A percentile compares a stretch with the other conserved stretches of the same genome.
These are phyloP conservation scores for Puffinus mauretanicus DNA, from an alignment of 2,113 vertebrate genomes.

Conservation along the genomic window DNA sequence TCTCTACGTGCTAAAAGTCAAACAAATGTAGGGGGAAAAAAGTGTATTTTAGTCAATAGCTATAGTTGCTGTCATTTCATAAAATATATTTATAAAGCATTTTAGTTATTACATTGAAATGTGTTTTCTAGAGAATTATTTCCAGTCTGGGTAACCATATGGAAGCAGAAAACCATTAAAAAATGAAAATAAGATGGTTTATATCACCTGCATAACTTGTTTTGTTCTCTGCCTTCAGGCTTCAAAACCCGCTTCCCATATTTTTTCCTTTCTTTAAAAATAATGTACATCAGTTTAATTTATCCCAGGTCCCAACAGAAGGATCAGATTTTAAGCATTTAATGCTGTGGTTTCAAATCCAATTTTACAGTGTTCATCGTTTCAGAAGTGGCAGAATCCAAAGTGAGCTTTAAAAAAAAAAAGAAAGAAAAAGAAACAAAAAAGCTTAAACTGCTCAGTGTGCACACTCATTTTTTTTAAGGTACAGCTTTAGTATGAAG, in stretches of 20 bases:
- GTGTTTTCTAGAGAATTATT: conserved; percentile 75
- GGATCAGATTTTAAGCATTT: conserved; percentile 80
- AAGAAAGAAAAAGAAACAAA: background rate
- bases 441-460: conserved; percentile 11
- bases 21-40: background rate
- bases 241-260: conserved; percentile 76
- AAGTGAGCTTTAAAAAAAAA: background rate
- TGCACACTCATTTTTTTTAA: background rate
- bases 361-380: conserved; percentile 78
- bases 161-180: conserved; percentile 71
- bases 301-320: conserved; percentile 82
- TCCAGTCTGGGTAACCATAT: conserved; percentile 70
- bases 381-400: conserved; percentile 76
- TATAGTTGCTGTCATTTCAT: background rate
- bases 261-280: conserved; percentile 78
- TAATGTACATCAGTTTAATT: conserved; percentile 83
- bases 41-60: background rate
- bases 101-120: conserved; percentile 64
- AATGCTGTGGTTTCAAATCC: conserved; percentile 81
- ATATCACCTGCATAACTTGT: conserved; percentile 81
- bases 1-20: background rate
- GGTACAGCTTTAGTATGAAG: conserved; percentile 8
- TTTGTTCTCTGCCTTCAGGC: conserved; percentile 80
- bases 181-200: conserved; percentile 79
- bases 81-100: background rate